phyloP scores from a whole-genome alignment of 2,888 invertebrate species.

The Amphiduros pacificus region DNA sequence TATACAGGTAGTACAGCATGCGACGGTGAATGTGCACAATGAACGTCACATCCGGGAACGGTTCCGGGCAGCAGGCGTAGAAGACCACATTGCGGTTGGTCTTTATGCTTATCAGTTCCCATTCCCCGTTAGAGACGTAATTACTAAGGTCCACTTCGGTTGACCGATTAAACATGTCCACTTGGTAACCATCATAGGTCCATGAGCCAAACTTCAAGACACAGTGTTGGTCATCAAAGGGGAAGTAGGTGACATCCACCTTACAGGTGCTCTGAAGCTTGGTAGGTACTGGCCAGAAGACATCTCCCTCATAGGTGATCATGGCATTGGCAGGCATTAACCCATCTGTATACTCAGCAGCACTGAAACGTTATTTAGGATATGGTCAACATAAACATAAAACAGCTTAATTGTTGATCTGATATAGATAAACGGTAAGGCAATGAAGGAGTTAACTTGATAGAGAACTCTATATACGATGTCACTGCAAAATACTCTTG shows the following conservation, averaged over 20 bases:
- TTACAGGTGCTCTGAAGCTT: slow-evolving; percentile 65
- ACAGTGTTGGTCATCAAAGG: slow-evolving; percentile 63
- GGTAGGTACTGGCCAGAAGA: slow-evolving; percentile 67
- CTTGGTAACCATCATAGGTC: slow-evolving; percentile 55
- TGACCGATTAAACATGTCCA: slow-evolving; percentile 46
- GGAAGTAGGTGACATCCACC: slow-evolving; percentile 65
- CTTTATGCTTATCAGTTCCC: slow-evolving; percentile 47
- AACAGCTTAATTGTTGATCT: too few relatives aligned
- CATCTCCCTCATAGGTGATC: slow-evolving; percentile 63
- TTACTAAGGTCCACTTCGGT: slow-evolving; percentile 50
- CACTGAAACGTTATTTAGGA: too few relatives aligned
- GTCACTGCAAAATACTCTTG: too few relatives aligned
- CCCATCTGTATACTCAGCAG: slow-evolving; percentile 65
- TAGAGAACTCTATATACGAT: too few relatives aligned
- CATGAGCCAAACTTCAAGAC: slow-evolving; percentile 52
- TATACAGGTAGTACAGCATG: slow-evolving; percentile 63
- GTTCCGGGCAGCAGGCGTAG: slow-evolving; percentile 55
- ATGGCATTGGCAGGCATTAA: slow-evolving; percentile 66
- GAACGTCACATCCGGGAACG: slow-evolving; percentile 61
- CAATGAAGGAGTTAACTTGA: too few relatives aligned
- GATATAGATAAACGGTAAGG: too few relatives aligned
- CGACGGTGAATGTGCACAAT: slow-evolving; percentile 63
- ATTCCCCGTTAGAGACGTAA: slow-evolving; percentile 55
- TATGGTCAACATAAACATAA: too few relatives aligned
- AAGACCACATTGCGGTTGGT: slow-evolving; percentile 49